Evolutionary conservation across 2,888 invertebrate genomes (phyloP).

Genomic region (Melanostoma mellinum): DNA sequence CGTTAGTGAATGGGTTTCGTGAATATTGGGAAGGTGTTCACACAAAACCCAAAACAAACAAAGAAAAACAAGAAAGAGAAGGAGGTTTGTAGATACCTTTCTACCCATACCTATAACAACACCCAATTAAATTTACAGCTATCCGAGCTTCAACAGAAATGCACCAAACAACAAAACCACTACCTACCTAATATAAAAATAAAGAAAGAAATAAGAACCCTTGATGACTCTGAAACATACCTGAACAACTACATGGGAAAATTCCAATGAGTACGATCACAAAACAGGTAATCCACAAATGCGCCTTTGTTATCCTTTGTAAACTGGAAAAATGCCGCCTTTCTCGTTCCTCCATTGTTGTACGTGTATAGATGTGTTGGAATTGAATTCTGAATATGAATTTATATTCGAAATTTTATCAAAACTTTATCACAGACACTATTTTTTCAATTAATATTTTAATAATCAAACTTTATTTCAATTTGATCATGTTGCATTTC

Average conservation of each 20-base stretch:
- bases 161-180: constrained; percentile 4
- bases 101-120: neutral
- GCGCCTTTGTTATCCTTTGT: constrained; percentile 72
- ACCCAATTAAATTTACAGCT: constrained; percentile 52
- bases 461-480: constrained; percentile 10
- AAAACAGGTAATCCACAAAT: constrained; percentile 71
- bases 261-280: constrained; percentile 65
- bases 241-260: constrained; percentile 67
- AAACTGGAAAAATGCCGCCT: constrained; percentile 65
- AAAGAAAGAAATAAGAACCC: constrained; percentile 10
- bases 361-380: constrained; percentile 24
- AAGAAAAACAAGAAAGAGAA: neutral
- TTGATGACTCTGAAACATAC: constrained; percentile 41
- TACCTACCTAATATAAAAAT: neutral
- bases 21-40: neutral
- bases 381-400: constrained; percentile 6
- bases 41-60: neutral
- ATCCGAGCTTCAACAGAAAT: constrained; percentile 21
- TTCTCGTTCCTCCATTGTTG: constrained; percentile 67
- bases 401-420: neutral
- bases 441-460: constrained; percentile 10
- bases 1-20: neutral
- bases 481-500: constrained; percentile 24
- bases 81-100: neutral
- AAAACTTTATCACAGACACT: constrained; percentile 3